phyloP scores from a whole-genome alignment of 1,140 invertebrate species.

The Trichomalopsis sarcophagae region DNA sequence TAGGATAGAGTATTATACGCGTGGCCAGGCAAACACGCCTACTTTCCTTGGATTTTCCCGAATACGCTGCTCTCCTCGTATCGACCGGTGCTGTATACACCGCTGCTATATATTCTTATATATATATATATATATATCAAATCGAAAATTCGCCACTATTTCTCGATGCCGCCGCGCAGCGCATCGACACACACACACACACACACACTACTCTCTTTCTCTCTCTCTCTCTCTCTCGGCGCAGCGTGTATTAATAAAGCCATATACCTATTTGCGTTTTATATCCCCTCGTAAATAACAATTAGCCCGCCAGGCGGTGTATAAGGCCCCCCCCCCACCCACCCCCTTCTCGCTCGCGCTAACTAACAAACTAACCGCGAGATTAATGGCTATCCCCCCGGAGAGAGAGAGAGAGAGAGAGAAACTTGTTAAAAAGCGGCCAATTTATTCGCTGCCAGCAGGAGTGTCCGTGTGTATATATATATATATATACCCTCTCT shows the following conservation, averaged over 20 bases:
- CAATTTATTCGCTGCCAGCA: slow-evolving; percentile 39
- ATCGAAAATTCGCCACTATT: no score
- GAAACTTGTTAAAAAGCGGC: slow-evolving; percentile 58
- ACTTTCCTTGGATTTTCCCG: background rate
- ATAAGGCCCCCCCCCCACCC: background rate
- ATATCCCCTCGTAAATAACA: slow-evolving; percentile 68
- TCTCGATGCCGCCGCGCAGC: no score
- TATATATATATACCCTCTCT: no score
- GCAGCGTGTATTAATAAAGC: slow-evolving; percentile 41
- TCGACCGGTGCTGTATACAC: background rate
- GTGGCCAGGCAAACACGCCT: no score
- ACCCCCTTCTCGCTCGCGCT: slow-evolving; percentile 35
- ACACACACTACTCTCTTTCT: background rate
- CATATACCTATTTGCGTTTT: slow-evolving; percentile 33
- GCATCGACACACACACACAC: no score
- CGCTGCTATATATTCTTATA: no score
- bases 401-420: slow-evolving; percentile 4
- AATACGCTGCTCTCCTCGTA: background rate
- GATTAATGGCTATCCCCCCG: slow-evolving; percentile 61
- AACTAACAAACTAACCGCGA: slow-evolving; percentile 65
- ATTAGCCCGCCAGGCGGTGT: slow-evolving; percentile 60
- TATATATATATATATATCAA: no score
- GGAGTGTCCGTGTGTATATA: background rate
- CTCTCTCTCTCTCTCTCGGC: background rate
- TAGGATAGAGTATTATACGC: no score